These are phyloP conservation scores for Gasterosteus nipponicus DNA, from an alignment of 2,113 vertebrate genomes.

Conservation along the genomic window DNA sequence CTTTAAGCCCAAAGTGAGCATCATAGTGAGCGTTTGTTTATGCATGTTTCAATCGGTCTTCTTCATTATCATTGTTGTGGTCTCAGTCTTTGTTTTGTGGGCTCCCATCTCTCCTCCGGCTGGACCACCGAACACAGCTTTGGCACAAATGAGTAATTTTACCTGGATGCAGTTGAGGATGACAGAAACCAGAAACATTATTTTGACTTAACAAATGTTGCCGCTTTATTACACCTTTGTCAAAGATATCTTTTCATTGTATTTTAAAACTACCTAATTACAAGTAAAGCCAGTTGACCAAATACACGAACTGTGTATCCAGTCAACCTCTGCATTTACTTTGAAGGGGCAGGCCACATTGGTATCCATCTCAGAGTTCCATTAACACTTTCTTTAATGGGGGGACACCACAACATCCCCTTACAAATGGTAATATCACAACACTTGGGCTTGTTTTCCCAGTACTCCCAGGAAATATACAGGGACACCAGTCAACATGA, in stretches of 20 bases:
- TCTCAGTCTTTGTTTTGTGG: not conserved
- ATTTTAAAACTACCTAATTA: not conserved
- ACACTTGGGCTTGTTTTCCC: conserved; percentile 83
- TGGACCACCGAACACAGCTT: conserved; percentile 85
- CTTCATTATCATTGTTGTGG: not conserved
- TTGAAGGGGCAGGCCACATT: not conserved
- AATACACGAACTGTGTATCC: not conserved
- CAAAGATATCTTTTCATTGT: not conserved
- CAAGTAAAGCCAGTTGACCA: not conserved
- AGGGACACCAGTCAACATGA: conserved; percentile 85
- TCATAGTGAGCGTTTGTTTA: not conserved
- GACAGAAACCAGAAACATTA: not conserved
- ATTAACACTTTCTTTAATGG: not conserved
- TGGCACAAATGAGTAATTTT: conserved; percentile 80
- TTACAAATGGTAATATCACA: conserved; percentile 78
- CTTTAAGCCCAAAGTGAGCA: not conserved
- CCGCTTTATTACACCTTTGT: not conserved
- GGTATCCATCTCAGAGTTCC: not conserved
- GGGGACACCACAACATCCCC: conserved; percentile 30
- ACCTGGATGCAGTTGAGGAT: conserved; percentile 62
- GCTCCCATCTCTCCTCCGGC: conserved; percentile 51
- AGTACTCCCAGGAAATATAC: conserved; percentile 86
- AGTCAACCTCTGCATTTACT: not conserved
- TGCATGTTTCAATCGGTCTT: not conserved
- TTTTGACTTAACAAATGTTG: not conserved